phyloP scores from a whole-genome alignment of 2,113 vertebrate species.

The Laterallus jamaicensis region DNA sequence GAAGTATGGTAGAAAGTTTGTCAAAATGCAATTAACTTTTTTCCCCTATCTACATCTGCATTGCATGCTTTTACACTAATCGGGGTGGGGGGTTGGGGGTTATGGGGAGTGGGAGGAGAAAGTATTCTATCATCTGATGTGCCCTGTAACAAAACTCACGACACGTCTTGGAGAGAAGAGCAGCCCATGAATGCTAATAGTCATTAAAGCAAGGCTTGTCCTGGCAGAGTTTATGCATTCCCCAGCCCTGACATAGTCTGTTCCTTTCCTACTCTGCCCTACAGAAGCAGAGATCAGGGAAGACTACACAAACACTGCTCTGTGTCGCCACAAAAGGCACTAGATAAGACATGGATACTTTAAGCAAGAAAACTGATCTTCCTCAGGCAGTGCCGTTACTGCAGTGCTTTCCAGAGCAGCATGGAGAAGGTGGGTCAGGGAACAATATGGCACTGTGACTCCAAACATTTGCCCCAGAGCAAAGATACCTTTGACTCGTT shows the following conservation, averaged over 20 bases:
- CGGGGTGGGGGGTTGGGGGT: too few relatives aligned
- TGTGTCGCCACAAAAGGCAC: not conserved
- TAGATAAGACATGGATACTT: not conserved
- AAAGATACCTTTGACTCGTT: not conserved
- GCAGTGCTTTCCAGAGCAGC: not conserved
- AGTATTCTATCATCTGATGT: not conserved
- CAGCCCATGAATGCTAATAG: not conserved
- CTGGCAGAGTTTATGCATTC: slow-evolving; percentile 13
- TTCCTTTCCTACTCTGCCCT: not conserved
- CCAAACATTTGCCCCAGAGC: not conserved
- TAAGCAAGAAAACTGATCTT: not conserved
- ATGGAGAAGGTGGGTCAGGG: not conserved
- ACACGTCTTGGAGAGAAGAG: not conserved
- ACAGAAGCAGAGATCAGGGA: not conserved
- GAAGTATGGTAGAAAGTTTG: not conserved
- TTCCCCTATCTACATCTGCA: not conserved
- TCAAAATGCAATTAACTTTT: not conserved
- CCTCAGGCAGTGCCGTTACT: not conserved
- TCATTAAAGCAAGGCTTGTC: not conserved
- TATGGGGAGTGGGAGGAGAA: not conserved
- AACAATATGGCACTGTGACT: accelerated
- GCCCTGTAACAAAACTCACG: not conserved
- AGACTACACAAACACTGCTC: not conserved
- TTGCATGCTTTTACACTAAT: not conserved
- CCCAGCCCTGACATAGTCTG: not conserved